phyloP scores from a whole-genome alignment of 2,797 vertebrate genomes.

The Lophura swinhoii region DNA sequence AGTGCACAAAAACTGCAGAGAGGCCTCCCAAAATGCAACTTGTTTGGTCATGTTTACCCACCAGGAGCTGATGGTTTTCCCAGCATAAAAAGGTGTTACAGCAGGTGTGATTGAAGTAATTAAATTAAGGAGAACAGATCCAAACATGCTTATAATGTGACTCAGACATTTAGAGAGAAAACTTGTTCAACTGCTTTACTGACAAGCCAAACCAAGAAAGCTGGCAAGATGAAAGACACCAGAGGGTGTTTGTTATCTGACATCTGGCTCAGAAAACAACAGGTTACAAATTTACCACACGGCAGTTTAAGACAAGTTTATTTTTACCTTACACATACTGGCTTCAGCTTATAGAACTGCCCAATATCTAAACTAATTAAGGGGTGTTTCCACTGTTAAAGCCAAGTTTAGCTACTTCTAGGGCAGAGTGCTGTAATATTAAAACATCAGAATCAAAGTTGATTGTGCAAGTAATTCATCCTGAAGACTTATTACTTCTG shows the following conservation, averaged over 20 bases:
- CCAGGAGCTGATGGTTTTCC: slow-evolving; percentile 19
- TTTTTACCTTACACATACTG: slow-evolving; percentile 62
- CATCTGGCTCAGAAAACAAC: slow-evolving; percentile 53
- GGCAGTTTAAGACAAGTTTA: slow-evolving; percentile 65
- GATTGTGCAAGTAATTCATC: slow-evolving; percentile 54
- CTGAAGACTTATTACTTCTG: slow-evolving; percentile 40
- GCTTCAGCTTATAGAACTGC: slow-evolving; percentile 48
- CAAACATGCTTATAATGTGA: slow-evolving; percentile 54
- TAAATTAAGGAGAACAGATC: slow-evolving; percentile 50
- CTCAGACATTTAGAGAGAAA: slow-evolving; percentile 48
- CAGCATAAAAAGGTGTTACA: slow-evolving; percentile 1
- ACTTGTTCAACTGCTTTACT: slow-evolving; percentile 37
- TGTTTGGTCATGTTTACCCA: slow-evolving; percentile 45
- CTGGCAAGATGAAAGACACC: slow-evolving; percentile 26
- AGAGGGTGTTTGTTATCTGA: slow-evolving; percentile 34
- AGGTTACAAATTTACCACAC: slow-evolving; percentile 47
- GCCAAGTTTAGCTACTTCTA: slow-evolving; percentile 51
- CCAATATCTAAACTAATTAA: slow-evolving; percentile 57
- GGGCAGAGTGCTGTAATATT: slow-evolving; percentile 60
- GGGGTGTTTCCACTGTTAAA: slow-evolving; percentile 60
- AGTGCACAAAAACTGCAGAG: neutral
- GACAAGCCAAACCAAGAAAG: slow-evolving; percentile 32
- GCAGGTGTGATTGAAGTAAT: slow-evolving; percentile 67
- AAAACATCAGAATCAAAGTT: slow-evolving; percentile 67
- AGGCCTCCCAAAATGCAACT: slow-evolving; percentile 34